Evolutionary conservation across 2,797 vertebrate genomes (phyloP).

Genomic region (Cyprinodon diabolis): DNA sequence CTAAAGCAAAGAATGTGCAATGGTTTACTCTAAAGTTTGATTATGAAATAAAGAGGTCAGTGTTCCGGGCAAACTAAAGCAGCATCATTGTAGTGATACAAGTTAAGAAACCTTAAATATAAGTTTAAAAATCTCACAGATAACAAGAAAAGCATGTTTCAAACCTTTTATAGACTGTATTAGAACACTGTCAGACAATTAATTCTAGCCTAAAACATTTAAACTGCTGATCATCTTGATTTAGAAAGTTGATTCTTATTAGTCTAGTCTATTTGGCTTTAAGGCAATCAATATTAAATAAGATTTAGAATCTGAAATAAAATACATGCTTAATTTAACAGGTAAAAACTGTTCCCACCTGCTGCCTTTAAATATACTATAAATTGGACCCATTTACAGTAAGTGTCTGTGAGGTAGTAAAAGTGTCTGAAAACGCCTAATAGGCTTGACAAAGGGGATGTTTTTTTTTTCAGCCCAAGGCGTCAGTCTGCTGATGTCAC

Average conservation of each 20-base stretch:
- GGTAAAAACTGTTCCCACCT: neutral
- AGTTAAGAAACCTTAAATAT: neutral
- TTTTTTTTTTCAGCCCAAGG: slow-evolving; percentile 47
- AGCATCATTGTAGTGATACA: neutral
- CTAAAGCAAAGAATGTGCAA: neutral
- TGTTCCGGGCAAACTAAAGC: neutral
- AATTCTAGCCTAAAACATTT: neutral
- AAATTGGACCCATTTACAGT: neutral
- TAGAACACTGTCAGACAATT: too few species aligned
- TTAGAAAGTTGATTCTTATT: neutral
- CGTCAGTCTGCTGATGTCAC: slow-evolving; percentile 54
- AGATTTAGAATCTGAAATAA: neutral
- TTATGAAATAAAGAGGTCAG: neutral
- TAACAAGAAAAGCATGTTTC: neutral
- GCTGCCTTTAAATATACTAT: neutral
- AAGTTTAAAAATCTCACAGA: neutral
- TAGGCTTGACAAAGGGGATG: slow-evolving; percentile 33
- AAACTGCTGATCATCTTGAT: neutral
- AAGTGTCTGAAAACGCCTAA: slow-evolving; percentile 22
- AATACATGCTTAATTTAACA: neutral
- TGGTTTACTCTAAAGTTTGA: neutral
- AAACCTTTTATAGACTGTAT: too few species aligned
- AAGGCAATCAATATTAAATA: neutral
- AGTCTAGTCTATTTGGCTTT: neutral
- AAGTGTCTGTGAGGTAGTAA: slow-evolving; percentile 26